Percentiles rank a stretch among this genome's conserved stretches.
These are phyloP conservation scores for Syngnathus scovelli DNA, from an alignment of 2,113 vertebrate genomes.

Conservation along the genomic window DNA sequence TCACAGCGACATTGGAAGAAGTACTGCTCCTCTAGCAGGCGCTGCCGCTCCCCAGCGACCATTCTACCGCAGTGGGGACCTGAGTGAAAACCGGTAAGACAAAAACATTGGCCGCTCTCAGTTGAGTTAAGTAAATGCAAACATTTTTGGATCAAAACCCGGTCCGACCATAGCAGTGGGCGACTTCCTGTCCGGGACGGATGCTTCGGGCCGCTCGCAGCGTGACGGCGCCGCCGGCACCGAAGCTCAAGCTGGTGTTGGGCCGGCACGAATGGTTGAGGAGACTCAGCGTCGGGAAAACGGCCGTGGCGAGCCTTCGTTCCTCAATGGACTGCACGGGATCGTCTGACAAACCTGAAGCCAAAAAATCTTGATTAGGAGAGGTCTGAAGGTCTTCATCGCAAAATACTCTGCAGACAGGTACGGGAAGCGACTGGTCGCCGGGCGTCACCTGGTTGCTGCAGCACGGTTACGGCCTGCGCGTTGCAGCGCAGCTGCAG, in stretches of 20 bases:
- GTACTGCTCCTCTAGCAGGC: conserved; percentile 81
- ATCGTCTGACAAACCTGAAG: conserved; percentile 57
- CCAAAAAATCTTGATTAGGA: neutral
- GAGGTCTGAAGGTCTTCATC: too few relatives aligned
- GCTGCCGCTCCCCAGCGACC: conserved; percentile 71
- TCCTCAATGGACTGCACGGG: conserved; percentile 70
- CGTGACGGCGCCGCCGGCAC: conserved; percentile 51
- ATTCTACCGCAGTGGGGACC: conserved; percentile 82
- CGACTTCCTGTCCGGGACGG: conserved; percentile 78
- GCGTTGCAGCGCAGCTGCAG: conserved; percentile 89
- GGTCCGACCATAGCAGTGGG: conserved; percentile 88
- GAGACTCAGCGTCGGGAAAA: conserved; percentile 87
- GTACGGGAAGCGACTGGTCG: neutral
- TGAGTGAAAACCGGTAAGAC: conserved; percentile 38
- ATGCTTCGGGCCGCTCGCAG: conserved; percentile 76
- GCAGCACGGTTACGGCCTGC: conserved; percentile 77
- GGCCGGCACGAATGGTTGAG: conserved; percentile 92
- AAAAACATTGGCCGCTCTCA: too few relatives aligned
- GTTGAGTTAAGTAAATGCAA: too few relatives aligned
- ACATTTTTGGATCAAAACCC: too few relatives aligned
- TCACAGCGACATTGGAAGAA: conserved; percentile 83
- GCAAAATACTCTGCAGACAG: too few relatives aligned
- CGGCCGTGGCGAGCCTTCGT: conserved; percentile 80
- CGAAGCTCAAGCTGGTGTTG: conserved; percentile 83
- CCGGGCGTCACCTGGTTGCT: conserved; percentile 53